Evolutionary conservation across 2,113 vertebrate species (phyloP), one percentile per base, ranked within the genome.

Genomic region (Microtus ochrogaster): DNA sequence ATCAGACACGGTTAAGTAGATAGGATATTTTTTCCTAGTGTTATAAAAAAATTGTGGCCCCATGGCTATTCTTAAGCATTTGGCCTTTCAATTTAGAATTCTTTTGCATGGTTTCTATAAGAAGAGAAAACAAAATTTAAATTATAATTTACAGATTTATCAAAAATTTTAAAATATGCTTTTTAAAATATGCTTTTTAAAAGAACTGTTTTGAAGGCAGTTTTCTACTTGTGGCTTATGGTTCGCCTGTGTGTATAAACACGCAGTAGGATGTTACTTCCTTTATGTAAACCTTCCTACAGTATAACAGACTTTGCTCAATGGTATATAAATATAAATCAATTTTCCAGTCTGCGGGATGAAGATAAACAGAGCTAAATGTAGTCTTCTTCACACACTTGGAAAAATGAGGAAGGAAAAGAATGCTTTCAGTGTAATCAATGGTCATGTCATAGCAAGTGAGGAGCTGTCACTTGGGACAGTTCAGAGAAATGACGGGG

Each of bases 361-460:
- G 28, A 66, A 95, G 65, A 89, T 52, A 92, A 96, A 76, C 11
- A 77, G 58, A 88, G 3, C 58, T 93, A 95, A 95, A 73, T 11
- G 66, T 22, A 91, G 11, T 88, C 44, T 26, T 90, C 30, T 81
- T 2, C 26, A 88, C 11, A 81, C 7, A 88, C 39, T 84, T 2
- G 90, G 49, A 90, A 79, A 79, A 90, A 49, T 76, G 68, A 44
- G 70, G 58, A 49, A 36, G 28, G 28, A 86, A 36, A 14, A 39
- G 49, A 96, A 89, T 44, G 93, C 61, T 65, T 96, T 90, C 58
- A 90, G 68, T 5, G 61, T 63, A 61, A 87, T 76, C n/a, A 88
- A 77, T n/a, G 24, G 41, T 74, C 76, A 74, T 52, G 74, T 12
- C 72, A 88, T 0, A 91, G 41, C 77, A 63, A 61, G n/a, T 41